Base-by-base conservation (phyloP, 2,113 vertebrate genomes). In the Craseonycteris thonglongyai region DNA sequence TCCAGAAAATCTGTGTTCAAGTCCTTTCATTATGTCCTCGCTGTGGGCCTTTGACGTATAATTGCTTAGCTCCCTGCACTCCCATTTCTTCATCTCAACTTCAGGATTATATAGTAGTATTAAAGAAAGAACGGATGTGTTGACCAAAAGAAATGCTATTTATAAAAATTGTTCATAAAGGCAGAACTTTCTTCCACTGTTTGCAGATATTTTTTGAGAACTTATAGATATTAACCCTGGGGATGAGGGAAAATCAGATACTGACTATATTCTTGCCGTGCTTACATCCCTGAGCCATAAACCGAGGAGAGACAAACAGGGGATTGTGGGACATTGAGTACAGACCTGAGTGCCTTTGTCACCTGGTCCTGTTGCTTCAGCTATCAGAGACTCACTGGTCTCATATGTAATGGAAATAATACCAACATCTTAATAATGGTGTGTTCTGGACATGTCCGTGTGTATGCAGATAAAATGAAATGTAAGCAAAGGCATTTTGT, bases 141-240 rank as follows among this genome's bases (percentile, higher is more conserved):
- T 28, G 7, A 87, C 65, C n/a, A 72, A 80, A 91, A 88, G 42
- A 88, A 93, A 81, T 26, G 14, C 65, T 69, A 71, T 59, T 42
- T 83, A 22, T 61, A 83, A 89, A 78, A 54, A 9, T 69, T 92
- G 33, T 90, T 40, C 24, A 8, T 58, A 38, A 85, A 92, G 87
- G 18, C 10, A 26, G 56, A 71, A 3, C 7, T 83, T 93, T 40
- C 21, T 42, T 12, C 30, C 10, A 40, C 51, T 95, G 4, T 54
- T 83, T 65, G 63, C 38, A 90, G 58, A 49, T 79, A 30, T 26
- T 35, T 90, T 92, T 92, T 90, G 22, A 88, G 71, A 90, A 66
- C 6, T 47, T 75, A 7, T 22, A 11, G 74, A 5, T 66, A 26
- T 38, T 51, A 74, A 78, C 14, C 63, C 68, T 86, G 58, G 13